Base-by-base conservation (phyloP, 2,888 invertebrate genomes). In the Epinotia brunnichana region DNA sequence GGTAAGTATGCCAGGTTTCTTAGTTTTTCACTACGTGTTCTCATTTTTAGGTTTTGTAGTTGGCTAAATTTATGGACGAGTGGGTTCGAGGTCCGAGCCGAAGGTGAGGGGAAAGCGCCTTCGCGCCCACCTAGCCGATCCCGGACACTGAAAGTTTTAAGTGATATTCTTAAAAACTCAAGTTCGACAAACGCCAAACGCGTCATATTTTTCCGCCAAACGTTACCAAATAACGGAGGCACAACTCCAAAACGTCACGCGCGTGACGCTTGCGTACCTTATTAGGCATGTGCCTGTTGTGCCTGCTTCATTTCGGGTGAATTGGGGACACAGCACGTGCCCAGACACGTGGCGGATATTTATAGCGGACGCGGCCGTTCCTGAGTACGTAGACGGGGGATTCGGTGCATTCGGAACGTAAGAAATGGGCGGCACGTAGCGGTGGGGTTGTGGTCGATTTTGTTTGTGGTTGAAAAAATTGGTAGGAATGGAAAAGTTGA, bases 281-380 rank as follows among this genome's bases (percentile, higher is more conserved):
- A 62, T 56, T 62, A 54, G 24, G 44, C 54, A 63, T 63, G 69
- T 70, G 62, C 56, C 62, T 21, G 11, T 24, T 51, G 41, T 17
- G 53, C 60, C 69, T 61, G 9, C 35, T 48, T 48, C 69, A 70
- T 63, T 62, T 63, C 15, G 69, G 17, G 41, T n/a, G 66, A n/a
- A 66, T 41, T 24, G 54, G 41, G 64, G 64, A 54, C 56, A 54
- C 53, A 53, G 54, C 64, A 66, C 66, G 66, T 66, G 66, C 13
- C 10, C 41, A 24, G 70, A 10, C 69, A 63, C 69, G 69, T 63
- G 69, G 24, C 69, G 62, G 62, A 63, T 70, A 70, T 62, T 70
- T 63, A 70, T 70, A 56, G 62, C 69, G 69, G 53, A 54, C 54
- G 44, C 48, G 60, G 69, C 53, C 51, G 48, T 51, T 48, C 15